These are phyloP conservation scores for Actinostola sp. DNA, from an alignment of 92 coral and sea anemone genomes.

Conservation along the genomic window DNA sequence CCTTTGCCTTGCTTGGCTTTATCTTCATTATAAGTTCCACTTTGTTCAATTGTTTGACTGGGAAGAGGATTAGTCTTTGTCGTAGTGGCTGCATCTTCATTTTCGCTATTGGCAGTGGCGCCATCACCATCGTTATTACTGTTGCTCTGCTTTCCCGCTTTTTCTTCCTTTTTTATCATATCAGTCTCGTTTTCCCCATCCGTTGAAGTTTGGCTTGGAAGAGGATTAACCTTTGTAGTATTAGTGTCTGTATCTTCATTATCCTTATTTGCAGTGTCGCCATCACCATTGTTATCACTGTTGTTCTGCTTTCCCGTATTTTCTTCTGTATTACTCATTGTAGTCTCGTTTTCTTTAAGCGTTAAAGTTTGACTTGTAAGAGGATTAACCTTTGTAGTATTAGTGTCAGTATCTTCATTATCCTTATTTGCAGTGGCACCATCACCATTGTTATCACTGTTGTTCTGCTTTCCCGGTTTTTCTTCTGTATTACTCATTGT, in stretches of 20 bases:
- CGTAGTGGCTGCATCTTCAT: background rate
- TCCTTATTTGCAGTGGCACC: background rate
- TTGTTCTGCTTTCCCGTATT: background rate
- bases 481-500: background rate
- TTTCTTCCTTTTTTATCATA: background rate
- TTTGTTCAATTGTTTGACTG: background rate
- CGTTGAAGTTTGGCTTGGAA: background rate
- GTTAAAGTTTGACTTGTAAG: background rate
- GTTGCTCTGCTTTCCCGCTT: background rate
- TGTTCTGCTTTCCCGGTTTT: background rate
- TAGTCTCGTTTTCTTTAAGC: background rate
- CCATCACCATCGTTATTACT: background rate
- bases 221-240: background rate
- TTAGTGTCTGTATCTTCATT: background rate
- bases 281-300: constrained; percentile 1
- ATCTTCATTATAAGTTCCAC: background rate
- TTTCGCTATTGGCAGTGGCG: background rate
- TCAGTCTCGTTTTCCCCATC: background rate
- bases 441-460: background rate
- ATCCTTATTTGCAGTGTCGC: background rate
- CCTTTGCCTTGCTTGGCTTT: background rate
- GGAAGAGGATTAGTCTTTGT: background rate
- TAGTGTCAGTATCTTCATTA: background rate
- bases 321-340: background rate
- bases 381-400: background rate